A percentile compares a stretch with the other conserved stretches of the same genome.
Evolutionary conservation across 2,797 vertebrate species (phyloP).

Genomic region (Ctenochaetus hawaiiensis): DNA sequence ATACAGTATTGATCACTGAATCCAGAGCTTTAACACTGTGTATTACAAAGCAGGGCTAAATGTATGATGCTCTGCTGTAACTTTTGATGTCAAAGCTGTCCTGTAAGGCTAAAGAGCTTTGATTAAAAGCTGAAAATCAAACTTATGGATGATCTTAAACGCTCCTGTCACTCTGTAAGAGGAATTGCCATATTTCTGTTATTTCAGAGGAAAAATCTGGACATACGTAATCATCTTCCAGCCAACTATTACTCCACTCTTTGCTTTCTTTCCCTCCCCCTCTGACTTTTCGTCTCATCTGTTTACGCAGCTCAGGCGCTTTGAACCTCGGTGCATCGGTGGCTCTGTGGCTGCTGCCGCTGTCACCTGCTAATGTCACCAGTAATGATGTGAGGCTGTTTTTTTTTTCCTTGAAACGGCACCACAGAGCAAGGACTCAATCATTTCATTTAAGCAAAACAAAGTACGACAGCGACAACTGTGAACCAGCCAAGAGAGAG

Average conservation of each 20-base stretch:
- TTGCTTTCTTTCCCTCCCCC: background rate
- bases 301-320: constrained; percentile 57
- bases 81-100: constrained; percentile 2
- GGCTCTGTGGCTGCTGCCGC: constrained; percentile 57
- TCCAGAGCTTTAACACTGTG: constrained; percentile 50
- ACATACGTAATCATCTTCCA: constrained; percentile 18
- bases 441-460: constrained; percentile 80
- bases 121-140: constrained; percentile 6
- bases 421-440: constrained; percentile 69
- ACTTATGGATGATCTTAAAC: background rate
- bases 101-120: constrained; percentile 16
- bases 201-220: constrained; percentile 21
- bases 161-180: background rate
- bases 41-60: constrained; percentile 49
- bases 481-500: constrained; percentile 60
- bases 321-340: constrained; percentile 67
- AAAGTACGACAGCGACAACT: constrained; percentile 77
- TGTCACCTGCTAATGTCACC: constrained; percentile 80
- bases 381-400: constrained; percentile 70
- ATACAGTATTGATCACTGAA: constrained; percentile 67
- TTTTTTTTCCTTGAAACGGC: constrained; percentile 54
- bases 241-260: constrained; percentile 24
- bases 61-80: constrained; percentile 27
- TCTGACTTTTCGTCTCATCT: constrained; percentile 58
- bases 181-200: background rate